Conservation (phyloP, 2,797 vertebrate genomes). For the Halcyon chelicuti region DNA sequence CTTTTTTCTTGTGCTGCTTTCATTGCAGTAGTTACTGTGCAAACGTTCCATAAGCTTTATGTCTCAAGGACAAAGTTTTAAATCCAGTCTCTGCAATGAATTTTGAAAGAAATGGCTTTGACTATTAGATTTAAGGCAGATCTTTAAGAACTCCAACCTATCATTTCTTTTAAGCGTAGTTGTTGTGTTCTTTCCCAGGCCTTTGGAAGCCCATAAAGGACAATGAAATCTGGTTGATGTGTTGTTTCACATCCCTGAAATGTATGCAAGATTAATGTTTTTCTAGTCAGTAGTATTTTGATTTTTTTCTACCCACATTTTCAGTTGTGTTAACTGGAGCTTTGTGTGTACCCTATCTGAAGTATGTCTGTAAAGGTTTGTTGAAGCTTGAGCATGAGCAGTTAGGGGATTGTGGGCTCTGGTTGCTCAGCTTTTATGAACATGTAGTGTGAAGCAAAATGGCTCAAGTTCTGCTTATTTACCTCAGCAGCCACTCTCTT, state of each 20-base stretch:
- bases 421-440: background rate
- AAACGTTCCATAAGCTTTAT: background rate
- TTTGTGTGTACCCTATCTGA: background rate
- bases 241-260: background rate
- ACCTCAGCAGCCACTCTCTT: background rate
- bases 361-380: rapidly evolving
- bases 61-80: background rate
- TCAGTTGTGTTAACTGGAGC: background rate
- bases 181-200: background rate
- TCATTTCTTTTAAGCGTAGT: background rate
- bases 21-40: background rate
- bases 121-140: background rate
- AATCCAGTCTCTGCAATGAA: background rate
- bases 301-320: rapidly evolving
- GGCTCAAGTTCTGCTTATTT: background rate
- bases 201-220: background rate
- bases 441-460: background rate
- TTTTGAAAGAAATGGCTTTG: background rate
- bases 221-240: background rate
- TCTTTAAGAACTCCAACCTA: background rate
- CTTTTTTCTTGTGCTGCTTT: background rate
- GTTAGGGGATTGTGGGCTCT: background rate
- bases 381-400: background rate
- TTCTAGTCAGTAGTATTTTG: background rate
- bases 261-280: background rate